phyloP scores from a whole-genome alignment of 2,888 invertebrate species.

The Timema podura region DNA sequence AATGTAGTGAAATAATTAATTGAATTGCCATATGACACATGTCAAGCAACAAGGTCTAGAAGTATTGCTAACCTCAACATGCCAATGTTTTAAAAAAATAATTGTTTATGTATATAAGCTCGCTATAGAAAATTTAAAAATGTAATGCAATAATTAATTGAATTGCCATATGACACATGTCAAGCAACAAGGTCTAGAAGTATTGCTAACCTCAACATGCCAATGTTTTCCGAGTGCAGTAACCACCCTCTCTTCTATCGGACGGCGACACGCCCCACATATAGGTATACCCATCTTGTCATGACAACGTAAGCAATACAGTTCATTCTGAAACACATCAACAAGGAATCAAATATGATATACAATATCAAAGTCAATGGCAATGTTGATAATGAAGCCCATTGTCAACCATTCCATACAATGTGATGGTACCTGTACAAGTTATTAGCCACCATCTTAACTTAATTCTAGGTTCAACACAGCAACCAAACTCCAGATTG shows the following conservation, averaged over 20 bases:
- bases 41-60: too few relatives aligned
- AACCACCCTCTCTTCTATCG: constrained; percentile 97
- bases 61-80: constrained; percentile 71
- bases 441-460: too few relatives aligned
- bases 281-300: constrained; percentile 99
- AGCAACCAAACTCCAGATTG: too few relatives aligned
- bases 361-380: too few relatives aligned
- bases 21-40: neutral
- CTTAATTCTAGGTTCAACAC: too few relatives aligned
- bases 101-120: too few relatives aligned
- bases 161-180: neutral
- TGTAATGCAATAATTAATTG: neutral
- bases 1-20: neutral
- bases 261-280: constrained; percentile 97
- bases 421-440: too few relatives aligned
- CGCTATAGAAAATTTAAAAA: neutral
- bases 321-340: constrained; percentile 65
- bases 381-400: too few relatives aligned
- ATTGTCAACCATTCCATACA: too few relatives aligned
- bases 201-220: constrained; percentile 80
- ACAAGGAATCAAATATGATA: too few relatives aligned
- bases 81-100: constrained; percentile 80
- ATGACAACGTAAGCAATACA: constrained; percentile 96
- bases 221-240: constrained; percentile 97
- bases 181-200: neutral